phyloP scores from a whole-genome alignment of 2,797 vertebrate genomes.

The Holocentrus rufus region DNA sequence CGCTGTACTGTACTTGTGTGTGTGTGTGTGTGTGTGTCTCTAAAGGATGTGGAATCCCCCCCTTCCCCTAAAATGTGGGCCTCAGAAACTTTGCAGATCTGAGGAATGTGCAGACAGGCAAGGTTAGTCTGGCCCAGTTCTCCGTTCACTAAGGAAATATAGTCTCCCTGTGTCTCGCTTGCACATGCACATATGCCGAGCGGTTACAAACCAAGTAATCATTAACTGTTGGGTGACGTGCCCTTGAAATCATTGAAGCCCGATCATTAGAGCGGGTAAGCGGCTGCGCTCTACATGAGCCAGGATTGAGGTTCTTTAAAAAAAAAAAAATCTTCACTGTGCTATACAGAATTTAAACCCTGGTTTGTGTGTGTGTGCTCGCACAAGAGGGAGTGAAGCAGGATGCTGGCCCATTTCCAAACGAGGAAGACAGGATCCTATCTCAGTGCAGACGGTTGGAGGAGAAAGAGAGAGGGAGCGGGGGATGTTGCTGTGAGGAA shows the following conservation, averaged over 20 bases:
- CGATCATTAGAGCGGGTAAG: conserved; percentile 2
- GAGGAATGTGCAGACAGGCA: conserved; percentile 72
- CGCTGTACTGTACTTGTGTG: conserved; percentile 26
- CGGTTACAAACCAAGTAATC: conserved; percentile 23
- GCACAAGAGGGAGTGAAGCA: conserved; percentile 57
- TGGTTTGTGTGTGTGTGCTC: conserved; percentile 35
- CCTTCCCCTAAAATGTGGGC: conserved; percentile 61
- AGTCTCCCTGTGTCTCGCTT: conserved; percentile 1
- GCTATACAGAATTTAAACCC: conserved; percentile 14
- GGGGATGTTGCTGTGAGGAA: conserved; percentile 59
- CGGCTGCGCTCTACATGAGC: not conserved
- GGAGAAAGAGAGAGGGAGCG: conserved; percentile 42
- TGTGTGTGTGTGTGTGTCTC: conserved; percentile 29
- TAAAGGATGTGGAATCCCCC: conserved; percentile 53
- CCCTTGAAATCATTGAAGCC: conserved; percentile 27
- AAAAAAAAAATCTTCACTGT: too few relatives aligned
- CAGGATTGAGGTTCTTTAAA: not conserved
- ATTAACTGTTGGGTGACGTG: conserved; percentile 20
- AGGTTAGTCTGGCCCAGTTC: conserved; percentile 60
- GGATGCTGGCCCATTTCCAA: conserved; percentile 68
- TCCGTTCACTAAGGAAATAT: conserved; percentile 54
- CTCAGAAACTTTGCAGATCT: conserved; percentile 66
- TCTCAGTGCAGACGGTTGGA: conserved; percentile 55
- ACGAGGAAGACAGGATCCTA: conserved; percentile 70
- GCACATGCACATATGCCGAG: conserved; percentile 15